Base-by-base conservation (phyloP, 2,888 invertebrate genomes). In the Cyaniris semiargus region DNA sequence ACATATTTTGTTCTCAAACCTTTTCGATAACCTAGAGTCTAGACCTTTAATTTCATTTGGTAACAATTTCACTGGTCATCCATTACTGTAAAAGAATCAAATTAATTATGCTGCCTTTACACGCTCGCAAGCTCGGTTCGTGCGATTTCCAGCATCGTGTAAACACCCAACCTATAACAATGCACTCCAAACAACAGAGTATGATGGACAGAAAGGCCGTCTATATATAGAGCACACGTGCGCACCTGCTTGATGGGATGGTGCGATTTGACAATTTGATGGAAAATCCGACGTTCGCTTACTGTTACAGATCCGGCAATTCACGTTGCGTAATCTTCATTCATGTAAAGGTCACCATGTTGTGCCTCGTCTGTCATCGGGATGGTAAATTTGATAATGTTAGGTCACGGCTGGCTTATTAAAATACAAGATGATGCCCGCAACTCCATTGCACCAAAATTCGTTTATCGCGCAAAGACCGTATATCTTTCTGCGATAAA, bases 151-250 rank as follows among this genome's bases (percentile, higher is more conserved):
- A 27, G 66, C 27, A 31, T 1, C 66, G 66, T 31, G 66, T 31
- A 15, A 66, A 23, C 23, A 66, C 5, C 60, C 27, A 1, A 66
- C 27, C 23, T 53, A 15, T 15, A 48, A 74, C 15, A 53, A 74
- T 74, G 74, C 74, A 74, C 48, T 48, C 44, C 74, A 74, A 74
- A 74, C 72, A 72, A 13, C 74, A 27, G 74, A 74, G 44, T 27
- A 7, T 93, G 93, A 93, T 90, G 87, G 93, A 93, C 92, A 91
- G 88, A 86, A 88, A 87, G 83, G 85, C 86, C 87, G 84, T 81
- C 82, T 81, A 82, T 83, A 85, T 85, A 85, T 91, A 92, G 92
- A 85, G 80, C 81, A 87, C 90, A 88, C 90, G 91, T 90, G 92
- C 91, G 87, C 84, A 83, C 84, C 53, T 74, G 74, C 27, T 48